These are phyloP conservation scores for Tenebrosternarchus preto DNA, from an alignment of 2,113 vertebrate genomes.

Conservation along the genomic window DNA sequence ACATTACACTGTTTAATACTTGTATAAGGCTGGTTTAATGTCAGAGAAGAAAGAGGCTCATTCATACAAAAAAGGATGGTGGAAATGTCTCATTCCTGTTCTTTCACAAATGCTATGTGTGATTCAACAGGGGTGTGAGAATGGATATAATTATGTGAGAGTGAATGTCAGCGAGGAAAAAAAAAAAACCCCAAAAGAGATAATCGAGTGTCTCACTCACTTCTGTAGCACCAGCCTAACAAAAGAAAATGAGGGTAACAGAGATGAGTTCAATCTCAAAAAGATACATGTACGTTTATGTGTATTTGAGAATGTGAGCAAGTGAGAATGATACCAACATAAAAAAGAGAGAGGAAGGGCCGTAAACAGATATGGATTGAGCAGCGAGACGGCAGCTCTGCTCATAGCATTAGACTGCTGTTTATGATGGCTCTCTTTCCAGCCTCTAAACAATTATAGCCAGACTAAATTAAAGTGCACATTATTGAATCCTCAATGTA, in stretches of 20 bases:
- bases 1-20: slow-evolving; percentile 13
- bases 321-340: not conserved
- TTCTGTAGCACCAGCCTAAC: not conserved
- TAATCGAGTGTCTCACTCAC: slow-evolving; percentile 5
- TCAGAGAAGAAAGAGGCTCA: not conserved
- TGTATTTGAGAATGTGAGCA: not conserved
- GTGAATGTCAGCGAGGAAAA: slow-evolving; percentile 3
- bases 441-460: slow-evolving; percentile 5
- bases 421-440: not conserved
- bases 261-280: not conserved
- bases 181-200: not conserved
- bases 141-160: not conserved
- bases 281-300: not conserved
- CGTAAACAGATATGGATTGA: slow-evolving; percentile 30
- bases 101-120: not conserved
- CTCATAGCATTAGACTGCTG: not conserved
- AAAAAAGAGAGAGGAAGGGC: not conserved
- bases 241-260: not conserved
- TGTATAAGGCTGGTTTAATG: not conserved
- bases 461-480: slow-evolving; percentile 29
- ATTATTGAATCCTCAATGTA: slow-evolving; percentile 31
- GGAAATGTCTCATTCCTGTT: not conserved
- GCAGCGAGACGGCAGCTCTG: not conserved
- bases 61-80: slow-evolving; percentile 16
- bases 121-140: not conserved